phyloP scores from a whole-genome alignment of 2,888 invertebrate species.

The Drosophila emarginata region DNA sequence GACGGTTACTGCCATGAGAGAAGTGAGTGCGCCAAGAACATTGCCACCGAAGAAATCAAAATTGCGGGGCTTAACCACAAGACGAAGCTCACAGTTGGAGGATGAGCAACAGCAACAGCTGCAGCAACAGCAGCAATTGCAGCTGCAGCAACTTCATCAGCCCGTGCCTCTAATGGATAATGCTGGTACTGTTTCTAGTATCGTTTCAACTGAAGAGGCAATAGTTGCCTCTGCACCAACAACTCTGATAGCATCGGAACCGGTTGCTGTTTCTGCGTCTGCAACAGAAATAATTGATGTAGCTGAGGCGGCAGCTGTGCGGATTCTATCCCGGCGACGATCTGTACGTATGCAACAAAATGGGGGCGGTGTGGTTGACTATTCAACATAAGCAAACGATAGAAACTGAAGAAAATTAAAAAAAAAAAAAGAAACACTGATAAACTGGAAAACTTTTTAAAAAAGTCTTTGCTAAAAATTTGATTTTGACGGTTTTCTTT shows the following conservation, averaged over 20 bases:
- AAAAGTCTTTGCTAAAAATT: constrained; percentile 28
- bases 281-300: constrained; percentile 26
- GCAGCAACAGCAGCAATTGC: background rate
- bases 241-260: constrained; percentile 13
- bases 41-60: constrained; percentile 79
- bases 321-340: constrained; percentile 76
- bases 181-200: constrained; percentile 61
- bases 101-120: constrained; percentile 46
- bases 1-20: constrained; percentile 35
- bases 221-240: constrained; percentile 21
- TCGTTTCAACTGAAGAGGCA: constrained; percentile 69
- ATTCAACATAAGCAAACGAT: constrained; percentile 38
- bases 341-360: constrained; percentile 77
- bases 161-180: constrained; percentile 61
- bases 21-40: constrained; percentile 70
- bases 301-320: constrained; percentile 45
- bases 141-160: constrained; percentile 11
- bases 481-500: constrained; percentile 40
- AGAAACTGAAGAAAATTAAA: too few relatives aligned
- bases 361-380: constrained; percentile 59
- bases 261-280: constrained; percentile 26
- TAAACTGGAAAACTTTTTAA: constrained; percentile 21
- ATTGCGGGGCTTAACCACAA: constrained; percentile 60
- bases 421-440: background rate
- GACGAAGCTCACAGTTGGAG: constrained; percentile 67